Conservation (phyloP, 2,113 vertebrate species). For the Anser brachyrhynchus region DNA sequence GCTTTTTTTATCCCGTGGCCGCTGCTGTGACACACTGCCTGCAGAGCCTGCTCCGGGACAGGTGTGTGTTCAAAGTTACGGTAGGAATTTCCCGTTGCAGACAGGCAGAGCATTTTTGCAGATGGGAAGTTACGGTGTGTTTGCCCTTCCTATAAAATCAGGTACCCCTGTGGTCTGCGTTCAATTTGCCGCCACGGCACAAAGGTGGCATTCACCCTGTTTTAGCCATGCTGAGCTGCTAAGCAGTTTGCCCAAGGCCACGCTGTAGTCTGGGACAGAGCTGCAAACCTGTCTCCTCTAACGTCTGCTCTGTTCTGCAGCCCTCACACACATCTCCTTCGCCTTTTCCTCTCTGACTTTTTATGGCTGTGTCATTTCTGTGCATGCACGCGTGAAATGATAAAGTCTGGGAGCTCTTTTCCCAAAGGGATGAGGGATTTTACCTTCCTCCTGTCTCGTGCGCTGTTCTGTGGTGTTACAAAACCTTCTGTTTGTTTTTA, state of each 20-base stretch:
- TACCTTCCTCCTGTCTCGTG: background rate
- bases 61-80: background rate
- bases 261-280: background rate
- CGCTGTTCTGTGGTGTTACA: background rate
- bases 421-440: background rate
- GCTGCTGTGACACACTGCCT: background rate
- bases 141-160: background rate
- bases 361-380: background rate
- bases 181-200: background rate
- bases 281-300: background rate
- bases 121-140: accelerated
- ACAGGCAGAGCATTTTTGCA: accelerated
- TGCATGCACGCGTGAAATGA: background rate
- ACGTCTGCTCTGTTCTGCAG: background rate
- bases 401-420: background rate
- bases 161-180: background rate
- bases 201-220: background rate
- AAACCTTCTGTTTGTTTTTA: background rate
- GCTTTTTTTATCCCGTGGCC: background rate
- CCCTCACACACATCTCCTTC: background rate
- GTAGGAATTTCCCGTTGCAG: background rate
- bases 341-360: background rate
- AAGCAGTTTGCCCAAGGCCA: background rate
- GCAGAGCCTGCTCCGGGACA: background rate
- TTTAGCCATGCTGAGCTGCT: background rate